phyloP scores from a whole-genome alignment of 2,888 invertebrate genomes.

The Anticlea derivata region DNA sequence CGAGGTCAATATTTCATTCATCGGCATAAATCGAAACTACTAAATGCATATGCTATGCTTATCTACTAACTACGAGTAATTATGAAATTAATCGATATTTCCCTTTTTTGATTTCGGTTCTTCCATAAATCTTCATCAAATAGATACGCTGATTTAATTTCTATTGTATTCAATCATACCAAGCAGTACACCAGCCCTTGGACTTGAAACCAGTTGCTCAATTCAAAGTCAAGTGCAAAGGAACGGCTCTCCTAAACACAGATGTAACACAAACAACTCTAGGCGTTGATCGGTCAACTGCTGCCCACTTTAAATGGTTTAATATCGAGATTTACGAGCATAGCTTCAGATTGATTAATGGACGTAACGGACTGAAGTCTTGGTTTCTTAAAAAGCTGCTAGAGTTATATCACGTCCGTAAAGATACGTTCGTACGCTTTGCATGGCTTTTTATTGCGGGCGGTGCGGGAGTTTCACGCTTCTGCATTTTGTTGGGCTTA shows the following conservation, averaged over 20 bases:
- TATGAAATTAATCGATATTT: too few relatives aligned
- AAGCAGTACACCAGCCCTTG: neutral
- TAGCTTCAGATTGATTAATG: slow-evolving; percentile 12
- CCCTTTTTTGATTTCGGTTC: too few relatives aligned
- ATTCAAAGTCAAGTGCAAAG: slow-evolving; percentile 8
- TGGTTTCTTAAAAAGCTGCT: neutral
- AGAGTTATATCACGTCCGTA: neutral
- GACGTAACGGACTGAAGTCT: neutral
- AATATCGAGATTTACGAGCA: slow-evolving; percentile 12
- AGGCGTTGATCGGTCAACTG: neutral
- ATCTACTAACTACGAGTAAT: too few relatives aligned
- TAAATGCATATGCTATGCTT: too few relatives aligned
- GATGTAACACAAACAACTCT: neutral
- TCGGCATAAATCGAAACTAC: too few relatives aligned
- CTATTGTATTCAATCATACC: neutral
- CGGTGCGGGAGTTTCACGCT: too few relatives aligned
- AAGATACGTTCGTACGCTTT: too few relatives aligned
- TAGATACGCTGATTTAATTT: too few relatives aligned
- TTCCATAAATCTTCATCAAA: too few relatives aligned
- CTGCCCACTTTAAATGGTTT: slow-evolving; percentile 8
- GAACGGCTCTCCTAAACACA: neutral
- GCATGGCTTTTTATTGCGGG: too few relatives aligned
- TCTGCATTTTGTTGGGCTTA: too few relatives aligned
- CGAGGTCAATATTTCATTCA: too few relatives aligned
- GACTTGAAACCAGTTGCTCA: slow-evolving; percentile 1